phyloP scores from a whole-genome alignment of 2,888 invertebrate species.

The Noctuana brunneofusca region DNA sequence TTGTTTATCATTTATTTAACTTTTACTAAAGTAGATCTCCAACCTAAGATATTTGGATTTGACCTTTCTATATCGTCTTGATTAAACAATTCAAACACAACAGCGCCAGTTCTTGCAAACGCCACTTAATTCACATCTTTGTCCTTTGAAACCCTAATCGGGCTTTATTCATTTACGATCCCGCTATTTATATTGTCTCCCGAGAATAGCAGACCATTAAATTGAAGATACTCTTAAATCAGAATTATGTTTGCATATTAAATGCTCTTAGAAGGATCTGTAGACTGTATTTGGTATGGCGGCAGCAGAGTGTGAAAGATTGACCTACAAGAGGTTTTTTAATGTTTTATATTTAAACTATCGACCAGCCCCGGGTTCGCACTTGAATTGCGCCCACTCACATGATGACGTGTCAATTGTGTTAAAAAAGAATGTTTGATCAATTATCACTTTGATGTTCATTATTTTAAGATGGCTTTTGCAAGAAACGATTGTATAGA shows the following conservation, averaged over 20 bases:
- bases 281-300: not conserved
- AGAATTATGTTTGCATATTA: conserved; percentile 27
- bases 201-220: conserved; percentile 27
- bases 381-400: too few species aligned
- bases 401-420: too few species aligned
- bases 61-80: not conserved
- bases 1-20: too few species aligned
- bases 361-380: too few species aligned
- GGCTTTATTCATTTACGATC: conserved; percentile 36
- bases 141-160: conserved; percentile 36
- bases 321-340: too few species aligned
- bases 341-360: too few species aligned
- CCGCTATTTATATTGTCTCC: conserved; percentile 38
- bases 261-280: not conserved
- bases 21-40: too few species aligned
- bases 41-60: not conserved
- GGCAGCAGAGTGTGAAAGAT: too few species aligned
- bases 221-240: conserved; percentile 17
- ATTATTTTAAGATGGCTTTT: too few species aligned
- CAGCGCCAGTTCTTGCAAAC: conserved; percentile 37
- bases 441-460: too few species aligned
- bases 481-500: too few species aligned
- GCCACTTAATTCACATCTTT: conserved; percentile 44
- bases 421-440: too few species aligned
- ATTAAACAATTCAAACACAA: conserved; percentile 39